Evolutionary conservation across 2,113 vertebrate species (phyloP), one percentile per base, ranked within the genome.

Genomic region (Mystacornis crossleyi): DNA sequence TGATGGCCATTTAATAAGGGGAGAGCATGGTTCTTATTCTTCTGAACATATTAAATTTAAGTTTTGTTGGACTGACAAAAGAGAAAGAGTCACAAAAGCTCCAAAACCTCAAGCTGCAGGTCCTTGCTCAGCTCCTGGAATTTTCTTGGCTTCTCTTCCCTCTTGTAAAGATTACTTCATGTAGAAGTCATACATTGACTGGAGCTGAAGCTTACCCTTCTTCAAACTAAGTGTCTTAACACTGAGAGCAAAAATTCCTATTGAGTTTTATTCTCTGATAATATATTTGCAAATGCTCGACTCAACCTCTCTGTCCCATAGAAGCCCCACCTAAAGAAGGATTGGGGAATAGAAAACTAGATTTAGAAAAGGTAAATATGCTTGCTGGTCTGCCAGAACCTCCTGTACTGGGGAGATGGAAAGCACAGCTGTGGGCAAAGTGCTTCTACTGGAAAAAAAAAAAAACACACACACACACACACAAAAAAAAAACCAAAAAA

Each of bases 361-460:
- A 36, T 60, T 60, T 72, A 14, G 4, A 48, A 55, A 77, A 33
- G 10, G 3, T 38, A 45, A 34, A 33, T 33, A 38, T 47, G 4
- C 3, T 64, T 62, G 19, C 15, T 34, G 9, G 14, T 55, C n/a
- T 61, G 6, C 9, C 26, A 88, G 47, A 75, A 12, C 2, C 9
- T 34, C 4, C 6, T 43, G 3, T 18, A 14, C 3, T 6, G 7
- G 14, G 7, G 15, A 71, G 9, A 23, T 14, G 3, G 9, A 85
- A 47, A 84, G 3, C 5, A 26, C 2, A 42, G 14, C 18, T 57
- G 2, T 34, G 17, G 26, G 23, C 7, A 47, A 62, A 93, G 7
- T 58, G 3, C 1, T 73, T 15, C 24, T 36, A 24, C 7, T 12
- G 5, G 9, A 3, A 1, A 12, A 5, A 4, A 7, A 13, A 8